These are phyloP conservation scores for Manduca sexta DNA, from an alignment of 1,140 invertebrate species.

Conservation along the genomic window DNA sequence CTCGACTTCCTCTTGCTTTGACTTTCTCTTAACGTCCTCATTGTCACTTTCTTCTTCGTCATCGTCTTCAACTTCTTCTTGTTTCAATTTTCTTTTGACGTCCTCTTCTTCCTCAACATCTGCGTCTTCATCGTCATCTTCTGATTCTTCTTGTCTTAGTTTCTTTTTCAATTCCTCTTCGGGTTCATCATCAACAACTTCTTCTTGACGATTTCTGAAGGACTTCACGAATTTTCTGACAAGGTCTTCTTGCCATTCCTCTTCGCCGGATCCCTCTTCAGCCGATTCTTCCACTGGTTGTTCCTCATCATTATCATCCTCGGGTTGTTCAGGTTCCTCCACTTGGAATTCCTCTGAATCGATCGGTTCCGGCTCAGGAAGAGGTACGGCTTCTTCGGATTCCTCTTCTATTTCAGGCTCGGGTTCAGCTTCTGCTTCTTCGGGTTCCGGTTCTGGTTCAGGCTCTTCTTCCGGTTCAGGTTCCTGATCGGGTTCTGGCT, in stretches of 20 bases:
- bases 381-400: conserved; percentile 4
- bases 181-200: background rate
- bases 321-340: conserved; percentile 2
- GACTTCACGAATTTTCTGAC: conserved; percentile 19
- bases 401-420: conserved; percentile 13
- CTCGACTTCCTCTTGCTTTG: conserved; percentile 10
- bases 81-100: background rate
- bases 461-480: conserved; percentile 28
- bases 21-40: conserved; percentile 1
- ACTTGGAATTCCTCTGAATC: conserved; percentile 3
- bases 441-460: conserved; percentile 21
- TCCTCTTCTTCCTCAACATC: no score
- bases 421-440: conserved; percentile 18
- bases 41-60: conserved; percentile 4
- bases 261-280: conserved; percentile 30
- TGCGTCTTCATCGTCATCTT: no score
- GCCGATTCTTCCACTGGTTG: no score
- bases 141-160: no score
- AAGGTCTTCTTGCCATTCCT: conserved; percentile 22
- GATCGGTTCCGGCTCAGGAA: conserved; percentile 9
- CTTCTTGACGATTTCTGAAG: conserved; percentile 9
- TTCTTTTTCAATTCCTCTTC: no score
- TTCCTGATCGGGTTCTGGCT: conserved; percentile 32
- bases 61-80: conserved; percentile 5
- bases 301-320: no score